These are phyloP conservation scores for Cylas formicarius DNA, from an alignment of 1,140 invertebrate species.

Conservation along the genomic window DNA sequence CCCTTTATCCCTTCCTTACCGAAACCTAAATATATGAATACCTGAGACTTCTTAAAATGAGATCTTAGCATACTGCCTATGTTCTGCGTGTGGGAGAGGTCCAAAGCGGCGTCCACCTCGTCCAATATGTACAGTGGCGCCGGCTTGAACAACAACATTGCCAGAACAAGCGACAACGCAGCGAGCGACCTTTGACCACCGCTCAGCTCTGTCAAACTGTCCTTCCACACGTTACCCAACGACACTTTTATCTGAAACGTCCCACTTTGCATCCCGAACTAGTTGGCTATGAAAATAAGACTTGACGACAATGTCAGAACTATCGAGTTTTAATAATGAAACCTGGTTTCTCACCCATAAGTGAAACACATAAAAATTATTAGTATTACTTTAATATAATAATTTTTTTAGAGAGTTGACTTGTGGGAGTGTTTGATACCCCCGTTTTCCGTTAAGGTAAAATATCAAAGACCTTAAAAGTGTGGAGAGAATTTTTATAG, in stretches of 20 bases:
- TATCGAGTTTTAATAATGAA: too few relatives aligned
- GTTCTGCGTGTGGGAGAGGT: slow-evolving; percentile 98
- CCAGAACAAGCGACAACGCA: slow-evolving; percentile 91
- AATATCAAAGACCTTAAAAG: too few relatives aligned
- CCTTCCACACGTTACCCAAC: slow-evolving; percentile 94
- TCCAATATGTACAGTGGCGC: slow-evolving; percentile 98
- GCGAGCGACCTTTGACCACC: slow-evolving; percentile 96
- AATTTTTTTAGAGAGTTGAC: too few relatives aligned
- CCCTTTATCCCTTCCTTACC: slow-evolving; percentile 19
- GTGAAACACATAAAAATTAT: too few relatives aligned
- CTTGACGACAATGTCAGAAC: too few relatives aligned
- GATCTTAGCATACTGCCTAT: slow-evolving; percentile 92
- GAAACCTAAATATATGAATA: slow-evolving; percentile 43
- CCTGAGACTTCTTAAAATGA: slow-evolving; percentile 92
- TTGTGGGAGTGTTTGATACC: too few relatives aligned
- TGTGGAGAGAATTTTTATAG: too few relatives aligned
- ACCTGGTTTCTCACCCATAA: too few relatives aligned
- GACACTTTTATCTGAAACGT: slow-evolving; percentile 71
- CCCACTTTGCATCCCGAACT: too few relatives aligned
- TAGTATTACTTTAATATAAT: too few relatives aligned
- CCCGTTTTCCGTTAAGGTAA: too few relatives aligned
- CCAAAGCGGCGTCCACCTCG: slow-evolving; percentile 97
- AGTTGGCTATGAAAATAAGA: too few relatives aligned
- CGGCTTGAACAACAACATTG: slow-evolving; percentile 95
- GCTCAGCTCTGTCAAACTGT: slow-evolving; percentile 89